Base-by-base conservation (phyloP, 2,113 vertebrate genomes). In the Mungos mungo region DNA sequence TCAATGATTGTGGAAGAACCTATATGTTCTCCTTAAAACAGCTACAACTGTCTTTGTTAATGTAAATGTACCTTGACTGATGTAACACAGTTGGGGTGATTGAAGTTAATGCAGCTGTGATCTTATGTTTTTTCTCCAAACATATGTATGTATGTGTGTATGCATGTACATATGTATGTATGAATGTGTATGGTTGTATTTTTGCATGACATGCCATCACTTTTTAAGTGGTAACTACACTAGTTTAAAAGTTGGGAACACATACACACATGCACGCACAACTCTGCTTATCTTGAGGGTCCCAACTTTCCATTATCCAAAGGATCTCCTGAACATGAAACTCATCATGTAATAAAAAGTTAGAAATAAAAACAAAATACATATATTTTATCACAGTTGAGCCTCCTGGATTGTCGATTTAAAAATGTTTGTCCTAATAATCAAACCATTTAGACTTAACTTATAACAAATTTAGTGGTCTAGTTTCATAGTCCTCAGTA, bases 121-220 rank as follows among this genome's bases (percentile, higher is more conserved):
- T 63, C 8, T n/a, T 66, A 29, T 5, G 0, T 35, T 92, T 68
- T 23, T 23, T 12, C 7, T n/a, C 7, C 2, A 93, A 88, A 38
- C 0, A 0, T 63, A 2, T 31, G 4, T 15, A 6, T 12, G 0
- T 50, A 23, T 81, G 9, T 23, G 18, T 74, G 6, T 6, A 50
- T 31, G 12, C 2, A 33, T 25, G 1, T 9, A 45, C 4, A 33
- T 47, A 2, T 54, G 9, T 10, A 68, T 25, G 5, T 11, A 31
- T 71, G 31, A 18, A 25, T 65, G 33, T 9, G 5, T 31, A 5
- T 15, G 31, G 19, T 29, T 83, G 0, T 9, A 57, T 72, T 90
- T 83, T 76, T 89, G 11, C 2, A 50, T 47, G 29, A 18, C 10
- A 63, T 47, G 1, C 5, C 13, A 31, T 74, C 54, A 54, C 2